Evolutionary conservation across 1,140 invertebrate species (phyloP).

Genomic region (Laupala kohalensis): DNA sequence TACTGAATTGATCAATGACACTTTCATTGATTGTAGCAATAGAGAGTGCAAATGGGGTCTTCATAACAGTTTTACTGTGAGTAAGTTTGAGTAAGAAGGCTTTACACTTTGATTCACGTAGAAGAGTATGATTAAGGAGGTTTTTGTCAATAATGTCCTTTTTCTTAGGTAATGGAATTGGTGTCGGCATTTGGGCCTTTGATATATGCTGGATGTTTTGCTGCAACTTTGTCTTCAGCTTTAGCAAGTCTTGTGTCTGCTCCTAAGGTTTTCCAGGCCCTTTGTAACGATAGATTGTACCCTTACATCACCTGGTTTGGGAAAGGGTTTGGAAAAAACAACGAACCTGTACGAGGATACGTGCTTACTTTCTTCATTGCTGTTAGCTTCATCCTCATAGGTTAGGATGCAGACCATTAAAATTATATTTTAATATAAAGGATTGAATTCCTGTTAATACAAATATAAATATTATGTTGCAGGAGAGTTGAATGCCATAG

Average conservation of each 20-base stretch:
- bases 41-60: conserved; percentile 54
- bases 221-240: conserved; percentile 90
- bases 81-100: too few relatives aligned
- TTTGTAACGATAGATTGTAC: conserved; percentile 92
- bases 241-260: conserved; percentile 90
- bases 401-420: conserved; percentile 33
- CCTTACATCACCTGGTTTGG: conserved; percentile 86
- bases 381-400: conserved; percentile 72
- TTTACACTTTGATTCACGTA: too few relatives aligned
- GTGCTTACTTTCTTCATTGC: conserved; percentile 83
- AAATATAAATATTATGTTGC: conserved; percentile 23
- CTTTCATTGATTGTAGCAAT: conserved; percentile 33
- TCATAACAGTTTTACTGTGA: conserved; percentile 68
- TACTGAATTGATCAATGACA: conserved; percentile 35
- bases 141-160: neutral
- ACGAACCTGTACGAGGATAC: conserved; percentile 86
- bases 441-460: too few relatives aligned
- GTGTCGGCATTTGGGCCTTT: conserved; percentile 80
- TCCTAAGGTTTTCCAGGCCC: conserved; percentile 86
- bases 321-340: conserved; percentile 78
- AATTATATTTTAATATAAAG: too few relatives aligned
- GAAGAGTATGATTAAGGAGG: too few relatives aligned
- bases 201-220: conserved; percentile 92
- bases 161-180: conserved; percentile 72
- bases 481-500: conserved; percentile 84